phyloP scores from a whole-genome alignment of 2,888 invertebrate genomes.

The Acronicta leporina region DNA sequence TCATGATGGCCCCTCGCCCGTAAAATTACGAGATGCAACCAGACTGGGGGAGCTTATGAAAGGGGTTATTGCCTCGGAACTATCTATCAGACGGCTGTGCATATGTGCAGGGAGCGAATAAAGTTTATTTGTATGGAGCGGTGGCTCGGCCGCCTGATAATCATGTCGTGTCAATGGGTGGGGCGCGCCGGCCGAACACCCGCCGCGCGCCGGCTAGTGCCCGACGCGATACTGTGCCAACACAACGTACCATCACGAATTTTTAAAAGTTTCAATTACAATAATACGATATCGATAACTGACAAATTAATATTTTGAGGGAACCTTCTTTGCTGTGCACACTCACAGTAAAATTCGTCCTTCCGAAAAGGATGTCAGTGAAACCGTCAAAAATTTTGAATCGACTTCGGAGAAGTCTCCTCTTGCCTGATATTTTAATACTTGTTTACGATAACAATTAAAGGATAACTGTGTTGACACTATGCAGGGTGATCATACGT shows the following conservation, averaged over 20 bases:
- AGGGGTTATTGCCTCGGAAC: conserved; percentile 87
- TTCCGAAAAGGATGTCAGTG: conserved; percentile 80
- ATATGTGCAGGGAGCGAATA: conserved; percentile 86
- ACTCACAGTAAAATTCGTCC: conserved; percentile 37
- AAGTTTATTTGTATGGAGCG: conserved; percentile 85
- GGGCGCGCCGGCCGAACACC: conserved; percentile 74
- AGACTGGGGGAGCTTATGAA: conserved; percentile 82
- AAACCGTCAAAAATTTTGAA: conserved; percentile 82
- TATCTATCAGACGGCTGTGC: conserved; percentile 78
- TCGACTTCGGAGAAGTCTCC: conserved; percentile 77
- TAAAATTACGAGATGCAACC: conserved; percentile 84
- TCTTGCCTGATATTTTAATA: conserved; percentile 83
- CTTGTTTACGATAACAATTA: conserved; percentile 86
- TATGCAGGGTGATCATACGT: conserved; percentile 32
- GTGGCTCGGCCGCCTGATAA: conserved; percentile 82
- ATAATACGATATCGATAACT: conserved; percentile 54
- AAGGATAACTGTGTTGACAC: conserved; percentile 50
- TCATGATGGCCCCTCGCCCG: conserved; percentile 81
- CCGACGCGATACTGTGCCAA: conserved; percentile 71
- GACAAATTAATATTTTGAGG: conserved; percentile 24
- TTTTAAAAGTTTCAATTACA: conserved; percentile 59
- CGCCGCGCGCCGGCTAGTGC: conserved; percentile 73
- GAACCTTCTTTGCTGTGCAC: conserved; percentile 30
- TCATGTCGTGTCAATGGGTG: conserved; percentile 81
- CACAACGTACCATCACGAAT: conserved; percentile 61